Conservation (phyloP, 2,888 invertebrate genomes). For the Drosophila percnosoma region DNA sequence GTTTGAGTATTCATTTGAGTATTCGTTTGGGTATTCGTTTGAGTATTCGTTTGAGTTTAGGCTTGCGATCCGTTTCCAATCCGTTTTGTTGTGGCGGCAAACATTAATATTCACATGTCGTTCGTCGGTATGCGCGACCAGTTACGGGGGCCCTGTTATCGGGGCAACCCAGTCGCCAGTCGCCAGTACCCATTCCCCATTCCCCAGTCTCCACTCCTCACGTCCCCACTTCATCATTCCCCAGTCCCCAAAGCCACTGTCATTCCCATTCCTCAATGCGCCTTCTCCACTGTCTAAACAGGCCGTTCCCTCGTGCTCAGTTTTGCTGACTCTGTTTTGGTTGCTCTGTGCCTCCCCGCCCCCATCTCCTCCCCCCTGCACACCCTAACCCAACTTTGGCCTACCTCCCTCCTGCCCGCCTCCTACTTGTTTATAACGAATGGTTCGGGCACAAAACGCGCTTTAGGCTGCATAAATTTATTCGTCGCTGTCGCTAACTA, state of each 20-base stretch:
- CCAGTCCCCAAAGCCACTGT: not conserved
- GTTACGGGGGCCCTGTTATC: constrained; percentile 28
- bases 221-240: not conserved
- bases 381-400: constrained; percentile 1
- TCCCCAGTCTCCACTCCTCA: constrained; percentile 2
- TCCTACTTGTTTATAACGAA: constrained; percentile 23
- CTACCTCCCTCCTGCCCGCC: not conserved
- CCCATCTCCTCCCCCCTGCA: not conserved
- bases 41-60: constrained; percentile 4
- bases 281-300: constrained; percentile 40
- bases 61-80: constrained; percentile 48
- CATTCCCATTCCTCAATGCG: constrained; percentile 5
- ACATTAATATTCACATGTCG: constrained; percentile 83
- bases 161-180: constrained; percentile 26
- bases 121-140: constrained; percentile 65
- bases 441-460: constrained; percentile 52
- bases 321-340: constrained; percentile 15
- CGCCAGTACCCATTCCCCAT: not conserved
- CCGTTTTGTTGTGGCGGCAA: constrained; percentile 60
- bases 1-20: constrained; percentile 13
- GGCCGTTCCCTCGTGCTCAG: constrained; percentile 29
- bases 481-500: constrained; percentile 69
- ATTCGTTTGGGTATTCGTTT: constrained; percentile 32
- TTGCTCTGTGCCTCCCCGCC: not conserved
- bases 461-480: constrained; percentile 77